A percentile compares a stretch with the other conserved stretches of the same genome.
These are phyloP conservation scores for Pogonomyrmex barbatus DNA, from an alignment of 1,140 invertebrate genomes.

Conservation along the genomic window DNA sequence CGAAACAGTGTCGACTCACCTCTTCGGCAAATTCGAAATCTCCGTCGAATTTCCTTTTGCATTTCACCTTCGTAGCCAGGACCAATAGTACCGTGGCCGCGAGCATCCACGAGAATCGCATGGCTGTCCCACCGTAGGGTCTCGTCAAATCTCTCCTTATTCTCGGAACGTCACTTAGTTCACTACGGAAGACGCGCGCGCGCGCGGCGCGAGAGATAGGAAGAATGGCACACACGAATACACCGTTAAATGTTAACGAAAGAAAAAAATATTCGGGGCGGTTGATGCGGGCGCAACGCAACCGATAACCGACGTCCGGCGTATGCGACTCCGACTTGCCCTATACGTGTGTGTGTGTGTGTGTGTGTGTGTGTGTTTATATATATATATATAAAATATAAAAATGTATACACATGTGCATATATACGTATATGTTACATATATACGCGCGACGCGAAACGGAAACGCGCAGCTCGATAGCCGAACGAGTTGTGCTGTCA, in stretches of 20 bases:
- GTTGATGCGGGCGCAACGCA: background rate
- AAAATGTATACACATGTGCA: background rate
- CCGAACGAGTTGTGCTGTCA: constrained; percentile 75
- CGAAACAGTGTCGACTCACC: constrained; percentile 82
- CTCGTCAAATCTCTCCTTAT: constrained; percentile 44
- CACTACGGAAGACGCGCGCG: constrained; percentile 38
- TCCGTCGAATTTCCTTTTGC: constrained; percentile 89
- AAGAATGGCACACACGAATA: constrained; percentile 45
- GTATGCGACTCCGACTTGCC: constrained; percentile 56
- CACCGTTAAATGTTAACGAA: constrained; percentile 9
- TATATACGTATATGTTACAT: background rate
- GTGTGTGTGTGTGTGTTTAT: background rate
- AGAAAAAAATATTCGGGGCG: background rate
- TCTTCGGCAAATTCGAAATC: constrained; percentile 91
- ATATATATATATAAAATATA: background rate
- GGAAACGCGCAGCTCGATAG: constrained; percentile 70
- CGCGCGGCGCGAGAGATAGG: constrained; percentile 12
- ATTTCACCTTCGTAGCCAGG: constrained; percentile 83
- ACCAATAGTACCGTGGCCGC: constrained; percentile 82
- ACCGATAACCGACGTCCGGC: constrained; percentile 31
- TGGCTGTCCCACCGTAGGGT: constrained; percentile 67
- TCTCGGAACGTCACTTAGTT: constrained; percentile 52
- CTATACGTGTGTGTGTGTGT: background rate
- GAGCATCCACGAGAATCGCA: constrained; percentile 84
- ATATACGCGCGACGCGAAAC: background rate